Evolutionary conservation across 2,797 vertebrate genomes (phyloP).

Genomic region (Cynopterus sphinx): DNA sequence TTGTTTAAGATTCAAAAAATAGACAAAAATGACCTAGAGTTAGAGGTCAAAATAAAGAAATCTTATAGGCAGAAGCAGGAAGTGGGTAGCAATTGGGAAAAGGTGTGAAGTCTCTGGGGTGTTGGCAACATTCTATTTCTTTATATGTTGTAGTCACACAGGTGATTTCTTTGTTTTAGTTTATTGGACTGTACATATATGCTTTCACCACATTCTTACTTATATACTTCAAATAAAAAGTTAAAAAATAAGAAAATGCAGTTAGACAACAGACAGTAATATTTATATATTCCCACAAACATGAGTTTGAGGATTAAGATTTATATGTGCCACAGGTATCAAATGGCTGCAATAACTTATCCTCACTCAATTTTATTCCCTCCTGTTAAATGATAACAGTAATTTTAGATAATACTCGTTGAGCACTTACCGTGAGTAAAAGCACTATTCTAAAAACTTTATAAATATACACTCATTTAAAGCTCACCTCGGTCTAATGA

Average conservation of each 20-base stretch:
- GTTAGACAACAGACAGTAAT: neutral
- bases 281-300: neutral
- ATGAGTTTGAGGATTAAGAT: neutral
- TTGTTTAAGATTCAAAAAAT: neutral
- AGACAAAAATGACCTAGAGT: neutral
- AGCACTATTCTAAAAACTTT: neutral
- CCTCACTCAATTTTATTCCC: fast-evolving
- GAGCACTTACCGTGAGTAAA: neutral
- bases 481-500: neutral
- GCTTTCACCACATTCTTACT: neutral
- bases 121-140: neutral
- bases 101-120: neutral
- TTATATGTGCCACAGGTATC: neutral
- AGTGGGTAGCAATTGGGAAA: neutral
- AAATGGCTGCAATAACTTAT: neutral
- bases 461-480: neutral
- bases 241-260: neutral
- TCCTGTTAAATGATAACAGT: neutral
- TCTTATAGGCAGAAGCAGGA: neutral
- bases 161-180: neutral
- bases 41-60: neutral
- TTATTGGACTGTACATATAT: neutral
- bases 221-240: neutral
- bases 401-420: neutral
- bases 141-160: neutral